Conservation (phyloP, 2,797 vertebrate genomes). For the Gallinago stenura region DNA sequence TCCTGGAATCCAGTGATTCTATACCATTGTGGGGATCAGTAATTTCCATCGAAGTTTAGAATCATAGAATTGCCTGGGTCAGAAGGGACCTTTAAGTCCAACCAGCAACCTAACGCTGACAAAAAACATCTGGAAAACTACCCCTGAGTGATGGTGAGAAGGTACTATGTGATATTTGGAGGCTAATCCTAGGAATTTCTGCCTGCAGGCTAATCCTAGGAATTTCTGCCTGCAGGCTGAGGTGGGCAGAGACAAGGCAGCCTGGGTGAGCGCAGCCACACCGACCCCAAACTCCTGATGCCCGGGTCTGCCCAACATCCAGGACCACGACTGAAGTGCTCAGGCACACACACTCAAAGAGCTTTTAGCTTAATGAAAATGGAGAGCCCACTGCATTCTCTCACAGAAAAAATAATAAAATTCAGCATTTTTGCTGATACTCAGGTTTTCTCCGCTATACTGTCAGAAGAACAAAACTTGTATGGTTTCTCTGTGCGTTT, state of each 20-base stretch:
- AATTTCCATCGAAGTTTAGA: neutral
- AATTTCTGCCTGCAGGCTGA: neutral
- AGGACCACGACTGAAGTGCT: neutral
- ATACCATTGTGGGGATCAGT: rapidly evolving
- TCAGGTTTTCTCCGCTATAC: neutral
- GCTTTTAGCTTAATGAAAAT: neutral
- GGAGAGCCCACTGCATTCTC: neutral
- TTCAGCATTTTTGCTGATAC: neutral
- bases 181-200: neutral
- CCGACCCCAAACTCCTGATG: rapidly evolving
- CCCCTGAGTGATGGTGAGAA: neutral
- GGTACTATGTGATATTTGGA: rapidly evolving
- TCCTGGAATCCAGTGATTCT: neutral
- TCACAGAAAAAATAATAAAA: neutral
- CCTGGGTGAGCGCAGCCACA: neutral
- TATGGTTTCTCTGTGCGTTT: no score
- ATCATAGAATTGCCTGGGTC: no score
- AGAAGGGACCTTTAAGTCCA: no score
- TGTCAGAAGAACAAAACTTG: neutral
- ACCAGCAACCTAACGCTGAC: no score
- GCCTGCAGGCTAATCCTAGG: neutral
- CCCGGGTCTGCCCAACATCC: neutral
- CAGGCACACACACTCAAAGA: rapidly evolving
- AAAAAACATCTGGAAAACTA: neutral
- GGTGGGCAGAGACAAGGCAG: rapidly evolving